Conservation (phyloP, 2,888 invertebrate species). For the Yponomeuta plumbellus region DNA sequence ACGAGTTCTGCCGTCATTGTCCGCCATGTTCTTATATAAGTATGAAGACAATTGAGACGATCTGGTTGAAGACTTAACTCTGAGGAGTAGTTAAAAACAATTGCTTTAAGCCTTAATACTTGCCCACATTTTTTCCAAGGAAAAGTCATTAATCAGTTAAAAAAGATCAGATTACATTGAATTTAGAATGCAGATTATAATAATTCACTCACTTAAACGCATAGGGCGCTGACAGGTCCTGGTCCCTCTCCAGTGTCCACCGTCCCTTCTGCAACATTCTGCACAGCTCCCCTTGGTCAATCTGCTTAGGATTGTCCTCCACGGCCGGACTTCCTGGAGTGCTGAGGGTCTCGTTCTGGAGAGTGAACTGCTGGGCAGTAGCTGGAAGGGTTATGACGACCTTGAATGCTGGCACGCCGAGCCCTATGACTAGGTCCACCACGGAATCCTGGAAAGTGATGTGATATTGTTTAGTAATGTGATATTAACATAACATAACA, state of each 20-base stretch:
- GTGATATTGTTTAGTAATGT: constrained; percentile 13
- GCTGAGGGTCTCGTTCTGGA: constrained; percentile 79
- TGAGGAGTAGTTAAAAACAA: too few species aligned
- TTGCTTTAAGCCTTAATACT: too few species aligned
- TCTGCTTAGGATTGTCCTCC: constrained; percentile 72
- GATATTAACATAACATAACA: too few species aligned
- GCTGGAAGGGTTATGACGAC: constrained; percentile 83
- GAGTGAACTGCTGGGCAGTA: constrained; percentile 80
- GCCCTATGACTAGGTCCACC: constrained; percentile 82
- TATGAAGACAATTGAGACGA: too few species aligned
- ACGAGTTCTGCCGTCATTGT: too few species aligned
- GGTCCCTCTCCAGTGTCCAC: constrained; percentile 86
- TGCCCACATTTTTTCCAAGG: too few species aligned
- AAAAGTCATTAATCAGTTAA: too few species aligned
- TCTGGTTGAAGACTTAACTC: too few species aligned
- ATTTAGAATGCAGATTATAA: background rate
- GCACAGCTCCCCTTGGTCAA: constrained; percentile 79
- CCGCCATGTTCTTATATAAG: too few species aligned
- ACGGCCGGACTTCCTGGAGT: constrained; percentile 81
- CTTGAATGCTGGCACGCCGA: constrained; percentile 83
- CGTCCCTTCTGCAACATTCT: constrained; percentile 73
- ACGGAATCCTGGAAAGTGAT: constrained; percentile 79
- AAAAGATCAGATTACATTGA: too few species aligned
- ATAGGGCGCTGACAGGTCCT: constrained; percentile 86
- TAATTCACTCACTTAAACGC: constrained; percentile 75